A percentile compares a stretch with the other conserved stretches of the same genome.
phyloP scores from a whole-genome alignment of 2,888 invertebrate genomes.

The Aphelenchoides bicaudatus region DNA sequence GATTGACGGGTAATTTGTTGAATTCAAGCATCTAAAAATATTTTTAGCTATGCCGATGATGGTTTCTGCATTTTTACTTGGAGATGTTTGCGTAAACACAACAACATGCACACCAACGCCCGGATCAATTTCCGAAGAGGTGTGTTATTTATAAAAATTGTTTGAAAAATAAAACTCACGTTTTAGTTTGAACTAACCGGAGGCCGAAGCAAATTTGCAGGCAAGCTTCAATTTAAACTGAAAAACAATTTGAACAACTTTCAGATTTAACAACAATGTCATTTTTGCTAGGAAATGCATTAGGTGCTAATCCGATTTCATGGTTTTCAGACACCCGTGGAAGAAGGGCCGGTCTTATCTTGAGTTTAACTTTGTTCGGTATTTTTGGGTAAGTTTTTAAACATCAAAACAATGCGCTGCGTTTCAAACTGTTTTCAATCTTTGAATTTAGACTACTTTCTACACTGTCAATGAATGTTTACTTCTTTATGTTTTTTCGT shows the following conservation, averaged over 20 bases:
- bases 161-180: no score
- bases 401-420: no score
- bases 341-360: not conserved
- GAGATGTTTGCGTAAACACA: constrained; percentile 10
- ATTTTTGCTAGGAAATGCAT: constrained; percentile 24
- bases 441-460: no score
- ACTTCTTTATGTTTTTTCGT: no score
- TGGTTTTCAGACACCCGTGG: constrained; percentile 25
- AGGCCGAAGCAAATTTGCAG: no score
- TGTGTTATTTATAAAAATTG: no score
- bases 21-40: no score
- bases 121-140: constrained; percentile 20
- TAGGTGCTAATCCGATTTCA: constrained; percentile 24
- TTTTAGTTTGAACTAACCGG: no score
- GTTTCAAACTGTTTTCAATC: no score
- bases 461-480: no score
- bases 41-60: constrained; percentile 8
- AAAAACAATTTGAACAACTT: constrained; percentile 29
- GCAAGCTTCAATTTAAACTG: constrained; percentile 38
- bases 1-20: no score
- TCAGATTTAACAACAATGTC: constrained; percentile 35
- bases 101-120: constrained; percentile 18
- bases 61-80: constrained; percentile 20
- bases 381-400: no score
- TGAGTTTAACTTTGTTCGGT: not conserved